Evolutionary conservation across 2,113 vertebrate species (phyloP).

Genomic region (Polypterus senegalus): DNA sequence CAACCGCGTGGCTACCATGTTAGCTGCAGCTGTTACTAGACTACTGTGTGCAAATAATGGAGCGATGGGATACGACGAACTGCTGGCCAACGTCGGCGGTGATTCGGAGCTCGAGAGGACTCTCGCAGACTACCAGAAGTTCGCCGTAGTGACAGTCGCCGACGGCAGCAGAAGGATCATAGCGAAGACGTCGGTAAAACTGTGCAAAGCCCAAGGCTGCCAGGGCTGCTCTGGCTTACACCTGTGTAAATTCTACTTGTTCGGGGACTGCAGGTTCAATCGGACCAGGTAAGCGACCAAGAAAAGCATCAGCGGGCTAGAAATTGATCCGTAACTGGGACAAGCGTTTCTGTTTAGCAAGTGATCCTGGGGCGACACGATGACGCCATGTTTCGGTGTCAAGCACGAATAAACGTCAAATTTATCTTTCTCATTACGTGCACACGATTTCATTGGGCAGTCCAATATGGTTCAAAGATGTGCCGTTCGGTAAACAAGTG

Average conservation of each 20-base stretch:
- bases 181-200: slow-evolving; percentile 24
- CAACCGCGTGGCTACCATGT: background rate
- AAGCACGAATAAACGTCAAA: too few species aligned
- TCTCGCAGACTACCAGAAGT: background rate
- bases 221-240: slow-evolving; percentile 31
- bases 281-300: slow-evolving; percentile 18
- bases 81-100: slow-evolving; percentile 9
- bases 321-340: too few species aligned
- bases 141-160: background rate
- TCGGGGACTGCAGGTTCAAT: slow-evolving; percentile 22
- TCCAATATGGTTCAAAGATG: too few species aligned
- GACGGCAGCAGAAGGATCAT: slow-evolving; percentile 28
- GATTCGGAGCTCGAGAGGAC: background rate
- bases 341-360: too few species aligned
- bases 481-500: too few species aligned
- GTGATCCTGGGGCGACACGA: too few species aligned
- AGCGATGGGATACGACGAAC: slow-evolving; percentile 5
- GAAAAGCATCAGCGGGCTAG: too few species aligned
- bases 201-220: slow-evolving; percentile 34
- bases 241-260: slow-evolving; percentile 38
- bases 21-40: slow-evolving; percentile 16
- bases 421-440: too few species aligned
- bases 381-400: too few species aligned
- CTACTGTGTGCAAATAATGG: slow-evolving; percentile 28
- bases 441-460: too few species aligned